Evolutionary conservation across 2,888 invertebrate species (phyloP), one percentile per base, ranked within the genome.

Genomic region (Aporophyla lueneburgensis): DNA sequence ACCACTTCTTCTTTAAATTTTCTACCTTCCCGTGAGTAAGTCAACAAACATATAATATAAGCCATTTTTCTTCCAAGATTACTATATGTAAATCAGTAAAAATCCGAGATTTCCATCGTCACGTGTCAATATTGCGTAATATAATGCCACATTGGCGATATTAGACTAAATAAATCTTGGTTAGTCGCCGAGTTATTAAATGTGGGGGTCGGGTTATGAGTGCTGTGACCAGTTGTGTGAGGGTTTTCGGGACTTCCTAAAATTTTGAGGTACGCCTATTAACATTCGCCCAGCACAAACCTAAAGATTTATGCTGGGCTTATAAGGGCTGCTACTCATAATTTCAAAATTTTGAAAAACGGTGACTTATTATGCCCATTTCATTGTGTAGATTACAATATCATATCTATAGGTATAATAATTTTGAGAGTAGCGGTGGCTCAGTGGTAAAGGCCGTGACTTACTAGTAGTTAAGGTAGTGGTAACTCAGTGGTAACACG

Each of bases 111-210:
- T 81, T 83, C 71, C 77, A 75, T 63, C 71, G 46, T 14, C 69
- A 75, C 75, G 80, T 87, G 89, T 87, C 89, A 89, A 89, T 89
- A 89, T 88, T 78, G 72, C 82, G 79, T 84, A 87, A 89, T 81
- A 86, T 85, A 88, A n/a, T 87, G 84, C 80, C 84, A 81, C 86
- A 86, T 77, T 81, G 79, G 88, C 84, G 84, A 90, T 92, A 92
- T 91, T 92, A 90, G 85, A 81, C 82, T 83, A 87, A 88, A 92
- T 92, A 92, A 91, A 92, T 92, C 92, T 90, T 80, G 84, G 89
- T 91, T 91, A 90, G 90, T 83, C 85, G 24, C 87, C 75, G 84
- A 87, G 88, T 90, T 91, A 92, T 92, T 92, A 92, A 89, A 89
- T 88, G 81, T 49, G 75, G 65, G 84, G 88, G 88, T 74, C 67